Base-by-base conservation (phyloP, 64 coral and sea anemone species). In the Montipora cactus region DNA sequence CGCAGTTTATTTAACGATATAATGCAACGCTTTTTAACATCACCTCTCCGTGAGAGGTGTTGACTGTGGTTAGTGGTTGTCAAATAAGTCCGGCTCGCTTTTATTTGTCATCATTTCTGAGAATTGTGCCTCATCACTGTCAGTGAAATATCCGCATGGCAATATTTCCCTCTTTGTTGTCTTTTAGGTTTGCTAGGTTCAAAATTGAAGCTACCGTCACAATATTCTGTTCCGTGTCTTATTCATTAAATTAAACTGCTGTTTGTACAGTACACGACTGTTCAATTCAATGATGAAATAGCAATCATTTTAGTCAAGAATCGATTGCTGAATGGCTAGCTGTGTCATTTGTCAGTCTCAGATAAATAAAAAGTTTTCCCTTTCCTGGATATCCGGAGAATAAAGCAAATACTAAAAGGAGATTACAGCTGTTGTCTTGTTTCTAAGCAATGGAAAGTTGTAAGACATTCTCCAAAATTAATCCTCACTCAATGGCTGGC, bases 321-420 rank as follows among this genome's bases (percentile, higher is more conserved):
- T 5, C 9, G 47, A 47, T 20, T 37, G 20, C 81, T 21, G 16
- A 16, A 48, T 47, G 62, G 62, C 15, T 44, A 37, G 6, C 37
- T 50, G 62, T 68, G 81, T 47, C 59, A 67, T 86, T 86, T 72
- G 66, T 49, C 62, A 86, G 16, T 72, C n/a, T 44, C 20, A 8
- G 66, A 23, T 50, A 86, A 86, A 86, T 16, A 18, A 86, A 86
- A 7, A 20, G 18, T 20, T 86, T 21, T 67, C 15, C 7, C 45
- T 18, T 71, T 69, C 16, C 58, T 67, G 37, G 44, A 49, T 86
- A 8, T 47, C 16, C 47, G 45, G 66, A 86, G 20, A 84, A 59
- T 20, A 21, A 5, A 45, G 0, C 3, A 50, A 71, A 49, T 8
- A 12, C 16, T n/a, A 18, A 49, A 25, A 14, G 9, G 46, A 64